Evolutionary conservation across 2,797 vertebrate species (phyloP), one percentile per base, ranked within the genome.

Genomic region (Gadopsis marmoratus): DNA sequence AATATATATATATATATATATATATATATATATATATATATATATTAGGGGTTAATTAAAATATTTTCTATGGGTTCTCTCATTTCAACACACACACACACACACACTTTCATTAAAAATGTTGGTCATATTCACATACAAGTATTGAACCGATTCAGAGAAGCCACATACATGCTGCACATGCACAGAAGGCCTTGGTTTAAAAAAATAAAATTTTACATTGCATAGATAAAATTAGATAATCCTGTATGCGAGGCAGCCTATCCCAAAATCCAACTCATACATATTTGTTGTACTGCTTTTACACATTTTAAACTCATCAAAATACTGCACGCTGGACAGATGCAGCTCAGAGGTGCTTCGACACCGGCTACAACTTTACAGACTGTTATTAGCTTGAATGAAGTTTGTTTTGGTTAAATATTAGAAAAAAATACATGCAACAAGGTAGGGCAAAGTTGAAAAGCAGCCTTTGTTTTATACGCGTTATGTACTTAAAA

Each of bases 41-140:
- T 82, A 92, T 91, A 93, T 93, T 90, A 93, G 74, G 65, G 88
- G 83, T 92, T 87, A 81, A 76, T 92, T 86, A 81, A 87, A 90
- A 92, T 90, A 86, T 72, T 81, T 84, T 71, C 63, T 81, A 81
- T 59, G 76, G n/a, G 82, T 84, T 78, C 53, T 84, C 67, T 83
- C 76, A 54, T 84, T 58, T 70, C 61, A 66, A 41, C 74, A 75
- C 76, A 61, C 63, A 64, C 59, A 64, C 61, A 65, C 43, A 41
- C 37, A 39, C 72, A 70, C 17, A 33, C 41, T 56, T 69, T 66
- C 26, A 85, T 60, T 31, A 67, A 79, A 51, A 76, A 45, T 83
- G 93, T 81, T 92, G 82, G 86, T 93, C 85, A 82, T 86, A 83
- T 75, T 84, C 74, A 86, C 86, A 84, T 59, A 81, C 50, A 66